phyloP scores from a whole-genome alignment of 2,888 invertebrate species.

The Gisinianus flammeolus region DNA sequence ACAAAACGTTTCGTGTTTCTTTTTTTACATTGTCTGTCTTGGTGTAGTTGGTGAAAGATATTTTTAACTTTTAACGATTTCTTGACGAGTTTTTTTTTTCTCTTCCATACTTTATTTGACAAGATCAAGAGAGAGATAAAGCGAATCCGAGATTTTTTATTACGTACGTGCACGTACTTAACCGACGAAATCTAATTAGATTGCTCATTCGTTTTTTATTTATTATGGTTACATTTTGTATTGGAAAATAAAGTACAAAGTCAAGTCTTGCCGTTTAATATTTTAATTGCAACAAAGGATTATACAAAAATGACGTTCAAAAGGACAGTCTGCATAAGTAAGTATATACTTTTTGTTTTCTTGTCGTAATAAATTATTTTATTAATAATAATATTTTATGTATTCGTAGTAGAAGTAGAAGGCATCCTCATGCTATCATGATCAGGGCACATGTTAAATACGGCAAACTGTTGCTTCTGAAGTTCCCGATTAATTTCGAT shows the following conservation, averaged over 20 bases:
- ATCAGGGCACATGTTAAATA: too few species aligned
- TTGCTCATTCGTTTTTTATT: neutral
- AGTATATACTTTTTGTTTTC: constrained; percentile 31
- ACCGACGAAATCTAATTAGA: too few species aligned
- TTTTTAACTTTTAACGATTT: too few species aligned
- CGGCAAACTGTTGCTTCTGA: neutral
- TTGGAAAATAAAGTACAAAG: too few species aligned
- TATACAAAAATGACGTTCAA: constrained; percentile 53
- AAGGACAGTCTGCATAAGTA: constrained; percentile 56
- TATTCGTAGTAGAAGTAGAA: neutral
- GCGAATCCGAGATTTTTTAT: neutral
- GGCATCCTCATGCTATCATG: neutral
- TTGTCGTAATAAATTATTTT: neutral
- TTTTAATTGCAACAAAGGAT: constrained; percentile 1
- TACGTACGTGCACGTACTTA: too few species aligned
- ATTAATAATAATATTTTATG: neutral
- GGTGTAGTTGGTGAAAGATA: too few species aligned
- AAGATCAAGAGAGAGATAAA: neutral
- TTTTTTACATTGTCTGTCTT: too few species aligned
- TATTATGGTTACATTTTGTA: neutral
- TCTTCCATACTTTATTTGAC: too few species aligned
- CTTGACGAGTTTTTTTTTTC: too few species aligned
- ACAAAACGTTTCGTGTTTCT: too few species aligned
- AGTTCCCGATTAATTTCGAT: neutral
- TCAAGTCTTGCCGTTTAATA: too few species aligned